Percentiles rank a stretch among this genome's conserved stretches.
Evolutionary conservation across 2,888 invertebrate genomes (phyloP).

Genomic region (Calliphora vomitoria): DNA sequence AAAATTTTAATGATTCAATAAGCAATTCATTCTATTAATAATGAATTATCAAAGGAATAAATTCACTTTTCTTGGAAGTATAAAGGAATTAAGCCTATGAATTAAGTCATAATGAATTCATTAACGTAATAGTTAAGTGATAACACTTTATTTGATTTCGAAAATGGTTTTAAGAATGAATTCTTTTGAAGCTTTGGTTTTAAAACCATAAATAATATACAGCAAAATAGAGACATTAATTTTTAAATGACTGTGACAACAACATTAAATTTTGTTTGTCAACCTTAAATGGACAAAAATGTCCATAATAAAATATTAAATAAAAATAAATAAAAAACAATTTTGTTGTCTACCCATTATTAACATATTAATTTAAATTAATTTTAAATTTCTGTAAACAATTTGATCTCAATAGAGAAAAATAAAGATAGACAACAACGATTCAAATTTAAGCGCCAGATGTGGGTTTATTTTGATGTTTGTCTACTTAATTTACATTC

Average conservation of each 20-base stretch:
- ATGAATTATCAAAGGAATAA: no score
- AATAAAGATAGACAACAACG: slow-evolving; percentile 4
- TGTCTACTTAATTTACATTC: neutral
- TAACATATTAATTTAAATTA: slow-evolving; percentile 58
- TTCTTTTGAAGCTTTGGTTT: no score
- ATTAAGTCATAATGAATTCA: no score
- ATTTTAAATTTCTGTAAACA: slow-evolving; percentile 24
- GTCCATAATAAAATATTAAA: neutral
- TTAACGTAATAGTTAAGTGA: no score
- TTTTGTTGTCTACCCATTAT: slow-evolving; percentile 38
- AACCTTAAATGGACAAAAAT: slow-evolving; percentile 16
- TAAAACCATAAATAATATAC: neutral
- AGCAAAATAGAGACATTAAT: slow-evolving; percentile 38
- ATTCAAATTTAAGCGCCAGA: slow-evolving; percentile 41
- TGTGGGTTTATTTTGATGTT: slow-evolving; percentile 46
- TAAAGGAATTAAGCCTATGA: no score
- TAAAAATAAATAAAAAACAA: slow-evolving; percentile 8
- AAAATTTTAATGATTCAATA: no score
- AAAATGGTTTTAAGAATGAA: no score
- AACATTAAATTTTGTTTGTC: slow-evolving; percentile 20
- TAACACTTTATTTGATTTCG: no score
- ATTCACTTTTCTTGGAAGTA: no score
- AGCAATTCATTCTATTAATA: no score
- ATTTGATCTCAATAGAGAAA: slow-evolving; percentile 19
- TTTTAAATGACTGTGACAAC: slow-evolving; percentile 31